phyloP scores from a whole-genome alignment of 2,113 vertebrate species.

The Meleagris gallopavo region DNA sequence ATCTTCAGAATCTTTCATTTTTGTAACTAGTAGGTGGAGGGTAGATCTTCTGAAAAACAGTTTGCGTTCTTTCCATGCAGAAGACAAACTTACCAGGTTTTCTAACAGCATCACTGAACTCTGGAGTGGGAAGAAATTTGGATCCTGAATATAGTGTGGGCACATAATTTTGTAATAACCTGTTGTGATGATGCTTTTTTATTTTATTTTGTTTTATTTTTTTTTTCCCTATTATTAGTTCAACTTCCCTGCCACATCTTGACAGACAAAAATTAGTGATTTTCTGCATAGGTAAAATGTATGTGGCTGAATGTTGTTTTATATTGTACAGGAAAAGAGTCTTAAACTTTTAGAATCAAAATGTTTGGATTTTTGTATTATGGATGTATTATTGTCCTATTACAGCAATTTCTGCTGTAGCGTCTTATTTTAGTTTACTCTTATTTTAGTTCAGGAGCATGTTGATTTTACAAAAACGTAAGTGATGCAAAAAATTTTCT shows the following conservation, averaged over 20 bases:
- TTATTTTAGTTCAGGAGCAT: neutral
- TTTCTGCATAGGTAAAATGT: neutral
- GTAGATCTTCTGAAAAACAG: neutral
- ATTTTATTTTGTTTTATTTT: neutral
- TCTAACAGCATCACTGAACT: neutral
- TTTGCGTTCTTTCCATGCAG: neutral
- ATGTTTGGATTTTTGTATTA: neutral
- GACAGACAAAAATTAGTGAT: neutral
- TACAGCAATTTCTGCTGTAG: neutral
- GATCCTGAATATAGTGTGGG: neutral
- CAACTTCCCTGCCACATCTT: neutral
- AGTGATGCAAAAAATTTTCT: neutral
- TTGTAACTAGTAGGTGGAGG: neutral
- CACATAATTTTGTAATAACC: neutral
- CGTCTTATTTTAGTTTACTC: neutral
- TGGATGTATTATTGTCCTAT: neutral
- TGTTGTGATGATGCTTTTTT: neutral
- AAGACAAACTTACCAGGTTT: neutral
- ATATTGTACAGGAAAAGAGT: neutral
- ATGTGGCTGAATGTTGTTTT: neutral
- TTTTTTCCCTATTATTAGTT: neutral
- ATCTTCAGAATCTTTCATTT: neutral
- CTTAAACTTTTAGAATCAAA: neutral
- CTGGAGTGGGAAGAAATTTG: neutral
- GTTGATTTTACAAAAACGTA: neutral